Evolutionary conservation across 1,140 invertebrate species (phyloP).

Genomic region (Neodiprion lecontei): DNA sequence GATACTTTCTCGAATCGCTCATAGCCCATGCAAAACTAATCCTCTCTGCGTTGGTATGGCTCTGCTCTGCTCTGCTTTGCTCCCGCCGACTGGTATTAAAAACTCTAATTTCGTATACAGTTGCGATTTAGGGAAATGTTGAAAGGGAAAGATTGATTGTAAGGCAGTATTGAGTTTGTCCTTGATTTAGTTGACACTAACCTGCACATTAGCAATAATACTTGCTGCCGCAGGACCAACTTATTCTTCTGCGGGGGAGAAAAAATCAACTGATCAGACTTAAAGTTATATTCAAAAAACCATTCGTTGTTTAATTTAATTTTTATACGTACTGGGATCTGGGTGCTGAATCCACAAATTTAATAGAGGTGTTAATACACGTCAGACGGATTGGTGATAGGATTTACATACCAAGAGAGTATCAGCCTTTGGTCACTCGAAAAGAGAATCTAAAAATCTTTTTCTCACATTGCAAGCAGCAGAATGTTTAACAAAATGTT

Average conservation of each 20-base stretch:
- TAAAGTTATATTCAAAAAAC: conserved; percentile 25
- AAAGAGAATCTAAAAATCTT: background rate
- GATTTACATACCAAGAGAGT: background rate
- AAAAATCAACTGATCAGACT: conserved; percentile 57
- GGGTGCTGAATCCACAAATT: conserved; percentile 7
- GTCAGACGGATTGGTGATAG: background rate
- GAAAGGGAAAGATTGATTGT: conserved; percentile 46
- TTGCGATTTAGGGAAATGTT: conserved; percentile 50
- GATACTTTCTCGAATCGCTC: conserved; percentile 32
- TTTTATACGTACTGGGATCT: background rate
- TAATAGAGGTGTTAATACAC: conserved; percentile 3
- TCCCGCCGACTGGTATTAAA: conserved; percentile 55
- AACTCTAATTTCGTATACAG: conserved; percentile 44
- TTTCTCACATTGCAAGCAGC: background rate
- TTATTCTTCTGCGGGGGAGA: conserved; percentile 76
- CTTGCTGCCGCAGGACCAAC: conserved; percentile 77
- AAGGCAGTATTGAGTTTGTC: conserved; percentile 48
- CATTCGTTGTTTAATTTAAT: background rate
- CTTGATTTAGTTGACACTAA: conserved; percentile 61
- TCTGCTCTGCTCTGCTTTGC: conserved; percentile 37
- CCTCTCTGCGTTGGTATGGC: conserved; percentile 47
- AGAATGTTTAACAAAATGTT: background rate
- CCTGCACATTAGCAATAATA: conserved; percentile 81
- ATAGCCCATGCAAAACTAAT: conserved; percentile 27
- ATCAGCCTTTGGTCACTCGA: background rate